A percentile compares a stretch with the other conserved stretches of the same genome.
Conservation (phyloP, 2,113 vertebrate genomes). For the Microcebus lehilahytsara region DNA sequence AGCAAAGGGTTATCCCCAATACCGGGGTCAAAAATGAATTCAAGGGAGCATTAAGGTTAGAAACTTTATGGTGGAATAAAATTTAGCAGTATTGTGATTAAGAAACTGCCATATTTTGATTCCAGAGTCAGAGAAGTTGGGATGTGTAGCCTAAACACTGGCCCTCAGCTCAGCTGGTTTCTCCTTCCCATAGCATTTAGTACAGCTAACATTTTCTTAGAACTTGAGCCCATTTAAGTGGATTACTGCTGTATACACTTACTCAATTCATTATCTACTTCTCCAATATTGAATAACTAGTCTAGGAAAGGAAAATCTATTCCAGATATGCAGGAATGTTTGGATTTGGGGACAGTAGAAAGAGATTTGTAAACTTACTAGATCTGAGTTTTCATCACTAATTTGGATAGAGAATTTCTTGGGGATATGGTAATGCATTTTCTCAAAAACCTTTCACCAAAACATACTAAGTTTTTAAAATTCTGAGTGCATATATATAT, state of each 20-base stretch:
- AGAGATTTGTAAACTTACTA: neutral
- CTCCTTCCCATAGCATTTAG: neutral
- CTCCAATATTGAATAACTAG: neutral
- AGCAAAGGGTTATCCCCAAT: neutral
- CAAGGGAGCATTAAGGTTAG: neutral
- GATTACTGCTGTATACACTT: neutral
- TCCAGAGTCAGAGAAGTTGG: neutral
- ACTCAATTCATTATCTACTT: too few relatives aligned
- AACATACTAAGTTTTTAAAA: neutral
- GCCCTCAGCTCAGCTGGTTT: neutral
- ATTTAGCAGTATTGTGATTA: neutral
- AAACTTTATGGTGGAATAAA: neutral
- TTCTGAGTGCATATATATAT: neutral
- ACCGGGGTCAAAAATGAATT: neutral
- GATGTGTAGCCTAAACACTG: neutral
- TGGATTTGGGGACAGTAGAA: neutral
- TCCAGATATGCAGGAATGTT: neutral
- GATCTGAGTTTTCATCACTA: neutral
- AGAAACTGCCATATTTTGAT: neutral
- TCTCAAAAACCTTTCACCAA: neutral
- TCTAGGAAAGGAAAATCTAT: neutral
- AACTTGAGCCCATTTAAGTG: neutral
- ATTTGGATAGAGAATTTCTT: neutral
- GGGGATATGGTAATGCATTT: neutral
- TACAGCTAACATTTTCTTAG: neutral